Percentiles rank a stretch among this genome's conserved stretches.
These are phyloP conservation scores for Baccha elongata DNA, from an alignment of 2,888 invertebrate species.

Conservation along the genomic window DNA sequence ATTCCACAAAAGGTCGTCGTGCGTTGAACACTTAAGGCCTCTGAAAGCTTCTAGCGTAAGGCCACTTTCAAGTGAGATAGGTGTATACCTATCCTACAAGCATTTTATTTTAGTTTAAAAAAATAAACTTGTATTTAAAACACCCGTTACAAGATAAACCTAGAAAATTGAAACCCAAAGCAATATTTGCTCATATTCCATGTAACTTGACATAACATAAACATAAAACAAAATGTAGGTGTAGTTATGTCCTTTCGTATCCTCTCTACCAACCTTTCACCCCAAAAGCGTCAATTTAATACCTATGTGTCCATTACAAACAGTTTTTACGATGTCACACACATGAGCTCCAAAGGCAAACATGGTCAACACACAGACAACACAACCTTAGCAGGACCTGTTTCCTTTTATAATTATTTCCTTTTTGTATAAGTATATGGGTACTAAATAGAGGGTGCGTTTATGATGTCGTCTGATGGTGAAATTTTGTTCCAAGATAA, in stretches of 20 bases:
- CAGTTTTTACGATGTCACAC: slow-evolving; percentile 45
- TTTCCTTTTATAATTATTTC: slow-evolving; percentile 30
- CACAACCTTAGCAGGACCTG: slow-evolving; percentile 51
- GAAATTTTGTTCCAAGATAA: no score
- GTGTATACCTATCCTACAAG: no score
- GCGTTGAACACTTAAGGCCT: no score
- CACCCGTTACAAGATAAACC: slow-evolving; percentile 23
- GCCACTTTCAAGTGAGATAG: no score
- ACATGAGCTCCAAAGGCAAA: slow-evolving; percentile 13
- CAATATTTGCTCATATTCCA: slow-evolving; percentile 65
- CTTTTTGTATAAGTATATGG: neutral
- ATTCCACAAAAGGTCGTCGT: no score
- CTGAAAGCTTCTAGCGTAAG: no score
- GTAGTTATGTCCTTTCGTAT: slow-evolving; percentile 10
- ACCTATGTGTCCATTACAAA: slow-evolving; percentile 54
- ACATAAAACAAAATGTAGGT: neutral
- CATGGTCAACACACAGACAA: slow-evolving; percentile 22
- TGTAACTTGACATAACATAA: slow-evolving; percentile 39
- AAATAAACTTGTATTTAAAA: no score
- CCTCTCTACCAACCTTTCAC: slow-evolving; percentile 7
- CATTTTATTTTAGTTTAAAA: no score
- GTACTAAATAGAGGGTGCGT: neutral
- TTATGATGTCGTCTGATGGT: neutral
- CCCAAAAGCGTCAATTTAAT: slow-evolving; percentile 51
- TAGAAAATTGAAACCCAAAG: slow-evolving; percentile 56